A percentile compares a stretch with the other conserved stretches of the same genome.
These are phyloP conservation scores for Gambusia affinis DNA, from an alignment of 2,113 vertebrate genomes.

Conservation along the genomic window DNA sequence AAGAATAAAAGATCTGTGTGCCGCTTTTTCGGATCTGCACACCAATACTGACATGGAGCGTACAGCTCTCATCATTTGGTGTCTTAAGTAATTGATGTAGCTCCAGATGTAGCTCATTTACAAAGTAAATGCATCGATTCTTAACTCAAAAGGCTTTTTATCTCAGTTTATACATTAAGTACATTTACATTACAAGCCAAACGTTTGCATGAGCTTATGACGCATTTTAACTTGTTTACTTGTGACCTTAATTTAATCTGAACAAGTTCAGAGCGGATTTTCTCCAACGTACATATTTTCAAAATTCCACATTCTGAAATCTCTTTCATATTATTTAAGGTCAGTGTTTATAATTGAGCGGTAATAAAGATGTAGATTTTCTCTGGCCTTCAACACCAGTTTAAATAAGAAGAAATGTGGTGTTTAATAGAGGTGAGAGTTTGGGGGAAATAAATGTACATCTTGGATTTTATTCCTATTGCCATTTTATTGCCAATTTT, in stretches of 20 bases:
- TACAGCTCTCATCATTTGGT: constrained; percentile 5
- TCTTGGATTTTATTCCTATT: no score
- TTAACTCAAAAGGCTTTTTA: background rate
- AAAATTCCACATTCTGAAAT: background rate
- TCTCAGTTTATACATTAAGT: background rate
- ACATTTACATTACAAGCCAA: background rate
- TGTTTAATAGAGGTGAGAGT: no score
- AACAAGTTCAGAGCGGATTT: background rate
- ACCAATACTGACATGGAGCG: background rate
- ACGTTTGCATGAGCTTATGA: background rate
- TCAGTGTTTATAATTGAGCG: background rate
- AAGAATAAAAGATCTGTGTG: constrained; percentile 17
- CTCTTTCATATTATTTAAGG: background rate
- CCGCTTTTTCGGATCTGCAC: background rate
- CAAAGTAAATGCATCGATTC: background rate
- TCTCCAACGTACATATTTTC: background rate
- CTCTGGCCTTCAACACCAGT: no score
- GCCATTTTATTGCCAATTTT: no score
- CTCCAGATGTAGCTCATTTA: constrained; percentile 2
- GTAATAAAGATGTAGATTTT: no score
- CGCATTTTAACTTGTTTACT: background rate
- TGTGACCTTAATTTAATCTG: background rate
- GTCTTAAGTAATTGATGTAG: constrained; percentile 6
- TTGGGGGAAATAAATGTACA: no score
- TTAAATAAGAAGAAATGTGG: no score